A percentile compares a stretch with the other conserved stretches of the same genome.
phyloP scores from a whole-genome alignment of 2,888 invertebrate species.

The Abscondita cerata region DNA sequence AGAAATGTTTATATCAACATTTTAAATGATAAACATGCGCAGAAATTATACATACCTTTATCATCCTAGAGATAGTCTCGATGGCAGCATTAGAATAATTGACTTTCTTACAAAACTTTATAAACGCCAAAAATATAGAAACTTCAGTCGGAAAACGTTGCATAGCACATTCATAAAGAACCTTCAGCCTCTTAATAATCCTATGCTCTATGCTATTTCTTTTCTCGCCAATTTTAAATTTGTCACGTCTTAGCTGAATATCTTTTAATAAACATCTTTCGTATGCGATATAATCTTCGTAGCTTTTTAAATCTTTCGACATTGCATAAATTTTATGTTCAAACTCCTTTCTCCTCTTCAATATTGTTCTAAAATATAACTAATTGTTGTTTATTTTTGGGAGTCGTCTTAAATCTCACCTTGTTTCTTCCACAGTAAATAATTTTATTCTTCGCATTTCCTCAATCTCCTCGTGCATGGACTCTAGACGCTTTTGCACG shows the following conservation, averaged over 20 bases:
- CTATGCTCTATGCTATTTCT: constrained; percentile 71
- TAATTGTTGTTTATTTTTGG: background rate
- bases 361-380: constrained; percentile 64
- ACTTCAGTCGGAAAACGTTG: constrained; percentile 74
- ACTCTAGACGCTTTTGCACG: constrained; percentile 79
- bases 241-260: constrained; percentile 67
- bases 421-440: constrained; percentile 73
- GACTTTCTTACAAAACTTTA: constrained; percentile 78
- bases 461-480: constrained; percentile 81
- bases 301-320: constrained; percentile 74
- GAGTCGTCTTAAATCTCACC: constrained; percentile 57
- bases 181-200: constrained; percentile 75
- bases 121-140: constrained; percentile 77
- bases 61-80: constrained; percentile 66
- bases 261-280: constrained; percentile 73
- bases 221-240: constrained; percentile 65
- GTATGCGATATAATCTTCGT: constrained; percentile 73
- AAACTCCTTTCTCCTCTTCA: constrained; percentile 72
- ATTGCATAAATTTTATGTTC: constrained; percentile 76
- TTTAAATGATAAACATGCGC: constrained; percentile 2
- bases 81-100: constrained; percentile 64
- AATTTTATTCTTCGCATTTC: constrained; percentile 76
- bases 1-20: too few relatives aligned
- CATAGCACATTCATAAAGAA: constrained; percentile 75
- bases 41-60: constrained; percentile 62